Base-by-base conservation (phyloP, 2,113 vertebrate genomes). In the Ranitomeya imitator region DNA sequence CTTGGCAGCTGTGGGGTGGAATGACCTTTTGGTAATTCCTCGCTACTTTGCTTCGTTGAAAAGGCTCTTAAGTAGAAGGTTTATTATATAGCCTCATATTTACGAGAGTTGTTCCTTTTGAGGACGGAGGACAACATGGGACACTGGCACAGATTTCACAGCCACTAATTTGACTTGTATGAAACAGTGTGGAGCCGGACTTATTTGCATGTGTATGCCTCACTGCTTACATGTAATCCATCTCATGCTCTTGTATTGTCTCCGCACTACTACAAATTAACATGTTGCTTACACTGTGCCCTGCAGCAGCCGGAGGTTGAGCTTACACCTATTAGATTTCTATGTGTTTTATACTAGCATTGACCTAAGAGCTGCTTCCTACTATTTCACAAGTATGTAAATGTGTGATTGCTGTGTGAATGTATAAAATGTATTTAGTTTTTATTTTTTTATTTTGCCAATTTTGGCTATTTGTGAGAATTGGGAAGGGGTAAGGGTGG, bases 1-100 rank as follows among this genome's bases (percentile, higher is more conserved):
- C 89, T 92, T 93, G 92, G 89, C 65, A 92, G 92, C 91, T 92
- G 55, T 71, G 74, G 90, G 91, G 88, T 77, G 79, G 89, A 82
- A 86, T 59, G 90, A 92, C 89, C 91, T 94, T 93, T 90, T 31
- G 31, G 73, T 76, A 57, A 52, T 90, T 93, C 79, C 91, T 85
- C 90, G 9, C 23, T 63, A 55, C 74, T 87, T 94, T 93, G 90
- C 90, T 92, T 90, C 92, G 86, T 90, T 90, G 84, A 87, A 88
- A 45, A 89, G 89, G 90, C 89, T 91, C 77, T 73, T 19, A 61
- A 61, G 57, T 63, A 60, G 79, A 26, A 23, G 79, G n/a, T 80
- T 60, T 61, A 76, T 10, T 76, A 76, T 21, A 45, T n/a, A 19
- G 11, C 37, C 73, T 52, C 73, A 3, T 74, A 31, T 80, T 37